Evolutionary conservation across 2,888 invertebrate species (phyloP).

Genomic region (Andrena flavipes): DNA sequence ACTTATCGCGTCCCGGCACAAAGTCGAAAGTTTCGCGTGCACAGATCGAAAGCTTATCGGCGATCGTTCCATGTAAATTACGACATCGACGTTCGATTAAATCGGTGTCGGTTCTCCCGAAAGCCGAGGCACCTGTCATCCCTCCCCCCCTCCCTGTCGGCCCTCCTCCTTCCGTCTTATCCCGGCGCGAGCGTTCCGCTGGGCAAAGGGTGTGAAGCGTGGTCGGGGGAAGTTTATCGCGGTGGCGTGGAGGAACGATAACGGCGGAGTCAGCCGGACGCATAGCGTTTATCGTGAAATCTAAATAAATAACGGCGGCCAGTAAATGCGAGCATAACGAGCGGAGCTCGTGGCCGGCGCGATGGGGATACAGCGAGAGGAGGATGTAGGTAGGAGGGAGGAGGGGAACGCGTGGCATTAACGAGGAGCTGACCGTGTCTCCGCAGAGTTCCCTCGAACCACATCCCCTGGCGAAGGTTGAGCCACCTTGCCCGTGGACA

Average conservation of each 20-base stretch:
- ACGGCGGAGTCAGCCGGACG: constrained; percentile 11
- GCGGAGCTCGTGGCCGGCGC: not conserved
- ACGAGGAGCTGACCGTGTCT: constrained; percentile 27
- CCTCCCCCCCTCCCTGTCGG: not conserved
- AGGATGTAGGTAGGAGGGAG: not conserved
- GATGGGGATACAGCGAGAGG: not conserved
- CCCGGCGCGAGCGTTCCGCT: not conserved
- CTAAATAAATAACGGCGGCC: constrained; percentile 38
- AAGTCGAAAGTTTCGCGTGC: not conserved
- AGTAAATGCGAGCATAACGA: constrained; percentile 40
- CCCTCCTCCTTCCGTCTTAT: not conserved
- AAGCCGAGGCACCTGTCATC: not conserved
- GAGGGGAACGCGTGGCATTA: constrained; percentile 21
- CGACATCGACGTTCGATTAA: constrained; percentile 4
- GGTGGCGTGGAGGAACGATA: constrained; percentile 9
- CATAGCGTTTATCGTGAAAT: constrained; percentile 25
- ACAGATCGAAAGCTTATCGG: constrained; percentile 17
- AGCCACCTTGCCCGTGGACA: constrained; percentile 5
- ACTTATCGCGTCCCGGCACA: not conserved
- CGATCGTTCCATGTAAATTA: constrained; percentile 1
- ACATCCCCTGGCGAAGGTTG: not conserved
- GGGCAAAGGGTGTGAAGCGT: not conserved
- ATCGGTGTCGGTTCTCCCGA: not conserved
- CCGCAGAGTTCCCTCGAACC: constrained; percentile 16
- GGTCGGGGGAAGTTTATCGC: constrained; percentile 22